These are phyloP conservation scores for Scaptomyza montana DNA, from an alignment of 1,140 invertebrate species.

Conservation along the genomic window DNA sequence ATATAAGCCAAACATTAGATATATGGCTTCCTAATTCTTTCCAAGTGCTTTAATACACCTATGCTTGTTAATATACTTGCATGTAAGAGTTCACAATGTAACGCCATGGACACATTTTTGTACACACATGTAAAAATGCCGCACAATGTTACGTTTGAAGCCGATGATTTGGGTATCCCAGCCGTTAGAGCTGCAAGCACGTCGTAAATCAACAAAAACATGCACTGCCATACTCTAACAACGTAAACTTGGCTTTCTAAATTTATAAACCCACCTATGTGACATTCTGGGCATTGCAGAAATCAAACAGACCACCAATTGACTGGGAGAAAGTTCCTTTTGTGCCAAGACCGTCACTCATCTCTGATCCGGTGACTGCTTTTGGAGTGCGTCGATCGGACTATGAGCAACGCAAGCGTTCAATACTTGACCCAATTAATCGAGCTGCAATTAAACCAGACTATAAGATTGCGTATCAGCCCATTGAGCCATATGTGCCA, in stretches of 20 bases:
- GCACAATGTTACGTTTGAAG: constrained; percentile 13
- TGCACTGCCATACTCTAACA: constrained; percentile 39
- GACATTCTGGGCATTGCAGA: constrained; percentile 87
- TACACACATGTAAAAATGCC: constrained; percentile 2
- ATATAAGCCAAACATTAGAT: constrained; percentile 11
- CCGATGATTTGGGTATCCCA: constrained; percentile 35
- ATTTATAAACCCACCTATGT: constrained; percentile 65
- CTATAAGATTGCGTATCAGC: constrained; percentile 85
- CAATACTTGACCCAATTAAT: constrained; percentile 80
- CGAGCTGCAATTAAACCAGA: constrained; percentile 84
- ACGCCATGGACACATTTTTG: neutral
- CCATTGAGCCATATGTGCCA: constrained; percentile 87
- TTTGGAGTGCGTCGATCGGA: constrained; percentile 87
- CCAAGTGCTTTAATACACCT: neutral
- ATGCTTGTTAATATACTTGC: constrained; percentile 6
- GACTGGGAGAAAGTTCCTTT: constrained; percentile 93
- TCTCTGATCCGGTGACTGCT: constrained; percentile 91
- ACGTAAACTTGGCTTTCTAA: constrained; percentile 52
- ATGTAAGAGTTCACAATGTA: neutral
- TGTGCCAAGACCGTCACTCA: constrained; percentile 91
- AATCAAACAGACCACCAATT: constrained; percentile 85
- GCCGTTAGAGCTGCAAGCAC: constrained; percentile 19
- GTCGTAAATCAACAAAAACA: constrained; percentile 20
- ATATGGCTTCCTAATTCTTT: constrained; percentile 34
- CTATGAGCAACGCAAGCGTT: constrained; percentile 63